phyloP scores from a whole-genome alignment of 2,797 vertebrate genomes.

The Anguilla marmorata region DNA sequence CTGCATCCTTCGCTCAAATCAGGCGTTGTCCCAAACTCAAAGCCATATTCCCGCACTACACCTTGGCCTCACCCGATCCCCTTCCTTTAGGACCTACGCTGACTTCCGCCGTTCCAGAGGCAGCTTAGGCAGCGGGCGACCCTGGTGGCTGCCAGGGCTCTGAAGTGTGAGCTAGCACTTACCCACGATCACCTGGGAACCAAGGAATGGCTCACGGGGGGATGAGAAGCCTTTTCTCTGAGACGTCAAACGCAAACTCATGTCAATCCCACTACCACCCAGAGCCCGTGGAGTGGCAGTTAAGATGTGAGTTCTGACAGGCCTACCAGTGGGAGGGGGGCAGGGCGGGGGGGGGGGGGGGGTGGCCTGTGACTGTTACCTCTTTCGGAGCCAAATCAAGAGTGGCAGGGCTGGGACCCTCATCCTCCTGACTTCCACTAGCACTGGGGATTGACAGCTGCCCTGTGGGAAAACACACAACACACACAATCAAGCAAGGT shows the following conservation, averaged over 20 bases:
- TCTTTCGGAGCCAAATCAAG: conserved; percentile 52
- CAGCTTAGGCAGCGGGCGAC: not conserved
- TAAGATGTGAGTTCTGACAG: conserved; percentile 30
- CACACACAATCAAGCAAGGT: conserved; percentile 13
- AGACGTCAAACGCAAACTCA: conserved; percentile 55
- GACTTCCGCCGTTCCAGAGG: conserved; percentile 4
- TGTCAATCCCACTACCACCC: conserved; percentile 30
- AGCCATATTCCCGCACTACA: not conserved
- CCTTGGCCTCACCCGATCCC: not conserved
- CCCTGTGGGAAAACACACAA: conserved; percentile 58
- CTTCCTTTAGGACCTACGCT: not conserved
- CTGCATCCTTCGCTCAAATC: not conserved
- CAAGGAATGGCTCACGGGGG: conserved; percentile 31
- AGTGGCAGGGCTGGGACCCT: conserved; percentile 50
- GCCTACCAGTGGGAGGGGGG: conserved; percentile 20
- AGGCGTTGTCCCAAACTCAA: conserved; percentile 1
- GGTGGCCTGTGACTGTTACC: conserved; percentile 54
- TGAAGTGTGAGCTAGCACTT: conserved; percentile 39
- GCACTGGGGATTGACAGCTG: conserved; percentile 60
- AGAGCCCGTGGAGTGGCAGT: conserved; percentile 30
- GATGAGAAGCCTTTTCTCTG: conserved; percentile 49
- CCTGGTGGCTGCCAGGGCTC: conserved; percentile 5
- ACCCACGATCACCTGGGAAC: conserved; percentile 21
- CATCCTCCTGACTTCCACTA: conserved; percentile 57
- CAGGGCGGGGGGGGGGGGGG: not conserved